Conservation (phyloP, 2,888 invertebrate genomes). For the Tenthredo scrophulariae region DNA sequence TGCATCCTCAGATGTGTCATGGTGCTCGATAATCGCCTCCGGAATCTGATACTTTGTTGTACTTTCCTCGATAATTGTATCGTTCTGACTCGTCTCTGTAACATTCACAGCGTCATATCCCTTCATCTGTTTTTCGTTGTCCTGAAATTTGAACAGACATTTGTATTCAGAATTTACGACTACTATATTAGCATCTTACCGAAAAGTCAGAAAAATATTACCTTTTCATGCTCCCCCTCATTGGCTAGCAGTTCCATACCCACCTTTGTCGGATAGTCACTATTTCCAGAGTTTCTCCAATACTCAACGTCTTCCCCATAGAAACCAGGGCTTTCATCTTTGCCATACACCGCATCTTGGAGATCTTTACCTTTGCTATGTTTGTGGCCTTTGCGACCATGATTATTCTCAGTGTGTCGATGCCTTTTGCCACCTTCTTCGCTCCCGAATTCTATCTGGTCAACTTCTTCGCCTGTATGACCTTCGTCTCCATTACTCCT, state of each 20-base stretch:
- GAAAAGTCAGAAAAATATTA: neutral
- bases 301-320: conserved; percentile 71
- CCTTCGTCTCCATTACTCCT: conserved; percentile 54
- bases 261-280: conserved; percentile 48
- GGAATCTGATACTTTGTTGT: neutral
- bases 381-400: neutral
- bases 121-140: neutral
- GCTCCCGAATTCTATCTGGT: conserved; percentile 2
- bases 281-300: conserved; percentile 63
- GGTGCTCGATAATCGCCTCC: neutral
- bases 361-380: conserved; percentile 16
- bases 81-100: neutral
- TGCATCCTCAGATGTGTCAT: conserved; percentile 44
- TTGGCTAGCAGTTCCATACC: conserved; percentile 48
- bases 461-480: neutral
- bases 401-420: conserved; percentile 15
- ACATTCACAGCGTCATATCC: neutral
- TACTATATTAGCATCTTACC: neutral
- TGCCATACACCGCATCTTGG: conserved; percentile 58
- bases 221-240: conserved; percentile 40
- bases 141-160: neutral
- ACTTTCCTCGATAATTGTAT: neutral
- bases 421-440: conserved; percentile 43
- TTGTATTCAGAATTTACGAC: neutral
- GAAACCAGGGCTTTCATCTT: conserved; percentile 71